Evolutionary conservation across 2,888 invertebrate species (phyloP).

Genomic region (Onthophagus sagittarius): DNA sequence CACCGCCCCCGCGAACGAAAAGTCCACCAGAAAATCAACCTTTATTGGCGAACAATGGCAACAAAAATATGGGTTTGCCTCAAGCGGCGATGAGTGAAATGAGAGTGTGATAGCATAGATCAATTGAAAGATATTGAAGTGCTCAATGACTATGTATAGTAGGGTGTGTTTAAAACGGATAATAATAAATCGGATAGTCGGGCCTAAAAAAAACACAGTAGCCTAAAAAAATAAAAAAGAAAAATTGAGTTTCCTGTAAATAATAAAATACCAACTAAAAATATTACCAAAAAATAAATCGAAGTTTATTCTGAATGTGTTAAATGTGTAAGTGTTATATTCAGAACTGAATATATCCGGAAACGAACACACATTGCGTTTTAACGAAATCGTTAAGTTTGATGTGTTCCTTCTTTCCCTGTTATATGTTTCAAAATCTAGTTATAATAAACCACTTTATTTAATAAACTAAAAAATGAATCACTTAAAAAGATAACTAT

Average conservation of each 20-base stretch:
- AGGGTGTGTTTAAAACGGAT: constrained; percentile 16
- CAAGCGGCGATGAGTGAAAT: constrained; percentile 86
- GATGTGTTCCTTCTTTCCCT: neutral
- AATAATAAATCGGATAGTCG: neutral
- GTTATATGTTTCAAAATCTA: neutral
- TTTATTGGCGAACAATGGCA: constrained; percentile 46
- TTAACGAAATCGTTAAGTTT: neutral
- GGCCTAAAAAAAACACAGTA: constrained; percentile 19
- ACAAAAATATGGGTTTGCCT: constrained; percentile 61
- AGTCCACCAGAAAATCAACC: constrained; percentile 58
- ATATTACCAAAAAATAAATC: constrained; percentile 17
- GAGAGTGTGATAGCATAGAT: constrained; percentile 71
- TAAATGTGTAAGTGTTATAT: constrained; percentile 35
- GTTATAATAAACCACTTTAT: neutral
- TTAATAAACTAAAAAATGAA: neutral
- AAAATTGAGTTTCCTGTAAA: constrained; percentile 10
- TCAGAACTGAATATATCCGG: neutral
- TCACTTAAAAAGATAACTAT: neutral
- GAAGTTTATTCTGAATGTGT: constrained; percentile 39
- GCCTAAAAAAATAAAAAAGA: constrained; percentile 1
- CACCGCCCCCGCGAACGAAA: constrained; percentile 55
- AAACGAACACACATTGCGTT: neutral
- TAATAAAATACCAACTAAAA: constrained; percentile 12
- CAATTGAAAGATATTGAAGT: neutral
- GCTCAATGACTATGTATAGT: constrained; percentile 20